Percentiles rank a stretch among this genome's conserved stretches.
These are phyloP conservation scores for Tragelaphus imberbis DNA, from an alignment of 2,113 vertebrate species.

Conservation along the genomic window DNA sequence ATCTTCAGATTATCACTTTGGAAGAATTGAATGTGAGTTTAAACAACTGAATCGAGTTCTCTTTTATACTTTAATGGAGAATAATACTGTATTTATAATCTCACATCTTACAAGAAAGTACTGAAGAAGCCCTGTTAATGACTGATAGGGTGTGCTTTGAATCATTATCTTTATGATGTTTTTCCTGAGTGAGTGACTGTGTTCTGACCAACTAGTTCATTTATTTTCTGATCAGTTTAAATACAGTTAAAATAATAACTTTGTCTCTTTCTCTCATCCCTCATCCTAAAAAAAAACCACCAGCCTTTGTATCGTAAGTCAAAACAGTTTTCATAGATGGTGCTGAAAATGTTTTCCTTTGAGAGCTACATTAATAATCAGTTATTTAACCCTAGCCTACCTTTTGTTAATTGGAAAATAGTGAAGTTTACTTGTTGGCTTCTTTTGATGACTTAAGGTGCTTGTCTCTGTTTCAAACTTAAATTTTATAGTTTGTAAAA, in stretches of 20 bases:
- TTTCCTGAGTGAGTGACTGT: not conserved
- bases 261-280: not conserved
- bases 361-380: not conserved
- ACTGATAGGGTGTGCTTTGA: not conserved
- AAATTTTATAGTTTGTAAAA: not conserved
- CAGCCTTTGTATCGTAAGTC: not conserved
- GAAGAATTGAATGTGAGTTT: not conserved
- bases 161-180: not conserved
- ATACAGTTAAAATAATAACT: conserved; percentile 7
- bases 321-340: not conserved
- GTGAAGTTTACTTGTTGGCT: not conserved
- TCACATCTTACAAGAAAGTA: not conserved
- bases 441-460: not conserved
- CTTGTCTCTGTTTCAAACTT: not conserved
- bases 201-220: not conserved
- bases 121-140: not conserved
- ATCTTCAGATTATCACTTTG: not conserved
- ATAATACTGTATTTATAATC: not conserved
- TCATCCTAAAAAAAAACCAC: not conserved
- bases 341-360: not conserved
- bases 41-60: not conserved
- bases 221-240: conserved; percentile 1
- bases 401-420: conserved; percentile 16
- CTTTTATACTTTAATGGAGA: conserved; percentile 19
- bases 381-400: not conserved